phyloP scores from a whole-genome alignment of 2,797 vertebrate species.

The Streptopelia turtur region DNA sequence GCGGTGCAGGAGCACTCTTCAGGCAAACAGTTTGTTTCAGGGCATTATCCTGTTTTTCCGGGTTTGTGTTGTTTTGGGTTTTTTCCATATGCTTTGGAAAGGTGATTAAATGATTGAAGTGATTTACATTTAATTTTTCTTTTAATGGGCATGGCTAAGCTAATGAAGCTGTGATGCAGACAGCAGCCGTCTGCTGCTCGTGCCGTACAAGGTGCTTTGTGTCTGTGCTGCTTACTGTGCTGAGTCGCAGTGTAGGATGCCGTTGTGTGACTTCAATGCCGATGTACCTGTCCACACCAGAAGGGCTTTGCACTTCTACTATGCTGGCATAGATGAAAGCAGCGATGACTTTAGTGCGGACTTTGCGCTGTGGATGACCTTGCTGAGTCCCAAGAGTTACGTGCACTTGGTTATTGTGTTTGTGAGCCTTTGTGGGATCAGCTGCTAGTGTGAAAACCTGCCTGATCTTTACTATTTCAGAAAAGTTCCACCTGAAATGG shows the following conservation, averaged over 20 bases:
- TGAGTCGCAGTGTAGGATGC: not conserved
- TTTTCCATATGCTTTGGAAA: not conserved
- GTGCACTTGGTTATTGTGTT: not conserved
- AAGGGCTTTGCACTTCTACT: not conserved
- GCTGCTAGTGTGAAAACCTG: not conserved
- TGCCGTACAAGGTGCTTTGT: not conserved
- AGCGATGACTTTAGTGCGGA: not conserved
- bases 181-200: not conserved
- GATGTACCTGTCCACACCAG: not conserved
- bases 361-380: not conserved
- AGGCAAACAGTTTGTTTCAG: not conserved
- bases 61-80: not conserved
- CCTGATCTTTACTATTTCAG: not conserved
- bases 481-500: not conserved
- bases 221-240: not conserved
- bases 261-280: fast-evolving
- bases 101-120: not conserved
- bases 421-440: not conserved
- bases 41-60: not conserved
- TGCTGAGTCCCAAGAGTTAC: constrained; percentile 12
- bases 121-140: not conserved
- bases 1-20: not conserved
- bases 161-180: not conserved
- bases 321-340: not conserved
- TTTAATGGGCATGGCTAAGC: not conserved